Conservation (phyloP, 2,113 vertebrate species). For the Talpa occidentalis region DNA sequence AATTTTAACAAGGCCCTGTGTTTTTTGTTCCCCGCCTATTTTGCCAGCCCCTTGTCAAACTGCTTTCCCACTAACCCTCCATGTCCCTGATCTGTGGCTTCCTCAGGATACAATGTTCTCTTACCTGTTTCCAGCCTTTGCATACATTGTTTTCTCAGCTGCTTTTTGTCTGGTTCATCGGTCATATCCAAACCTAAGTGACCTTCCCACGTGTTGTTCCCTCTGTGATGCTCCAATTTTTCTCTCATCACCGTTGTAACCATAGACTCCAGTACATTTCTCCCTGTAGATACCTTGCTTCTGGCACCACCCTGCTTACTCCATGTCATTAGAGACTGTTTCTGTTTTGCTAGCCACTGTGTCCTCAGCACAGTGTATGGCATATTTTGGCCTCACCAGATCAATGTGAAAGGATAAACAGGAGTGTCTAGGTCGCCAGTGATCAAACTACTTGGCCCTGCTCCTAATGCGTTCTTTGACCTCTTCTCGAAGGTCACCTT, state of each 20-base stretch:
- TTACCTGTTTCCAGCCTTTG: background rate
- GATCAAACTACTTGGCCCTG: background rate
- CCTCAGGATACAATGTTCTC: rapidly evolving
- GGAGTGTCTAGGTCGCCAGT: background rate
- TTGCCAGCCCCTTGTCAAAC: background rate
- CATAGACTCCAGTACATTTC: background rate
- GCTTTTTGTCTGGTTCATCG: background rate
- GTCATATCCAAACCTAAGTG: background rate
- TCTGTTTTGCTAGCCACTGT: background rate
- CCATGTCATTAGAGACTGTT: background rate
- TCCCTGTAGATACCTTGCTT: background rate
- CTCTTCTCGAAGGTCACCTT: background rate
- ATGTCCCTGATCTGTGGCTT: background rate
- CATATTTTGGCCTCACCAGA: background rate
- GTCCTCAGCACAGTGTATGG: background rate
- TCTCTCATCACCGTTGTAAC: background rate
- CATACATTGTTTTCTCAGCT: background rate
- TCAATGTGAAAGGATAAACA: background rate
- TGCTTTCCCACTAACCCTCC: background rate
- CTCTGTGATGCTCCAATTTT: background rate
- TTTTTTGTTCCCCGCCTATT: background rate
- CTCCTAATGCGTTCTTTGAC: rapidly evolving
- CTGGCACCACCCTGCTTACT: no score
- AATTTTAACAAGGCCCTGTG: background rate
- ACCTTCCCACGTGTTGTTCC: background rate